Evolutionary conservation across 2,797 vertebrate genomes (phyloP).

Genomic region (Gobio occitaniae): DNA sequence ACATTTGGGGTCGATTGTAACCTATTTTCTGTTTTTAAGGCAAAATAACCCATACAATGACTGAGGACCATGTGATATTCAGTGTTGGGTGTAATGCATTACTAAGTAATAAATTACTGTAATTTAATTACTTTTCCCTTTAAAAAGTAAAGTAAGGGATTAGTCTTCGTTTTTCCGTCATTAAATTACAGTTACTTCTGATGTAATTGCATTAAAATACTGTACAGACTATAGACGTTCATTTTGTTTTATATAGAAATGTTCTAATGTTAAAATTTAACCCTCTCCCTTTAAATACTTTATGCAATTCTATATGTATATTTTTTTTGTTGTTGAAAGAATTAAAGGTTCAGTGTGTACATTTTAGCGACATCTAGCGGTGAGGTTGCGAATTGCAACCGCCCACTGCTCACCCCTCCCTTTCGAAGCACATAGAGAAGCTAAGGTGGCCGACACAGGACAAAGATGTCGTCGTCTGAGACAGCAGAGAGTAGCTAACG

Average conservation of each 20-base stretch:
- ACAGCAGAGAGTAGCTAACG: too few species aligned
- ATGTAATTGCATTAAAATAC: not conserved
- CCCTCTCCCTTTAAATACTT: not conserved
- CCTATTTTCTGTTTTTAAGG: slow-evolving; percentile 47
- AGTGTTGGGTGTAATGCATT: not conserved
- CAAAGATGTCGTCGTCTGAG: too few species aligned
- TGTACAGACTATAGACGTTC: not conserved
- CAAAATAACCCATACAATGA: slow-evolving; percentile 55
- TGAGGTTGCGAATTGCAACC: too few species aligned
- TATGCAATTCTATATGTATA: too few species aligned
- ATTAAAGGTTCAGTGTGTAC: too few species aligned
- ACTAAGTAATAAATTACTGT: not conserved
- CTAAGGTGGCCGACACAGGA: too few species aligned
- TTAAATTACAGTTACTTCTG: not conserved
- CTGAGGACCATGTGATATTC: slow-evolving; percentile 4
- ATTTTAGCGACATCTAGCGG: too few species aligned
- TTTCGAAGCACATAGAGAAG: too few species aligned
- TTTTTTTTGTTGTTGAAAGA: too few species aligned
- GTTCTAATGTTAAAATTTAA: not conserved
- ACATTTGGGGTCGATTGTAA: slow-evolving; percentile 8
- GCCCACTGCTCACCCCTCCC: too few species aligned
- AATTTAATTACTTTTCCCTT: not conserved
- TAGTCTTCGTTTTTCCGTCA: not conserved
- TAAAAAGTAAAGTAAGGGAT: not conserved
- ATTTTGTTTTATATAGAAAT: too few species aligned